Evolutionary conservation across 1,140 invertebrate genomes (phyloP).

Genomic region (Bemisia tabaci): DNA sequence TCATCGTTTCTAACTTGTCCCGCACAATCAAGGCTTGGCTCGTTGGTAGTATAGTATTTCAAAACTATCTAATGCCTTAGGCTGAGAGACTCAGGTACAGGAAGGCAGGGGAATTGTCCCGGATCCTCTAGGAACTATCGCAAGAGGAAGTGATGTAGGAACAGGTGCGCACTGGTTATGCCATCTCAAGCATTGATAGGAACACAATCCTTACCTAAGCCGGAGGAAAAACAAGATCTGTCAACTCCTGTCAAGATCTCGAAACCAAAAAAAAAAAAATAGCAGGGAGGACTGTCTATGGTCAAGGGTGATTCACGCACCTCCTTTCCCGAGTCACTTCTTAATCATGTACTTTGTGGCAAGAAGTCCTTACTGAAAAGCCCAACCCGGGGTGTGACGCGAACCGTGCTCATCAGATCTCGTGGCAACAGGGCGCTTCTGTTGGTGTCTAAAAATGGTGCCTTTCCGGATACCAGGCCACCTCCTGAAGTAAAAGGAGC

Average conservation of each 20-base stretch:
- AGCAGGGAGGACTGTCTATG: background rate
- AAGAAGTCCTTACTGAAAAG: background rate
- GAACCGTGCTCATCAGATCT: background rate
- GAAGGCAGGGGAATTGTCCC: no score
- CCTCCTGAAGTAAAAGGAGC: background rate
- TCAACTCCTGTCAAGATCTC: no score
- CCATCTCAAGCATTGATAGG: no score
- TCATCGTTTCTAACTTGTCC: background rate
- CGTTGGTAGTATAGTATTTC: background rate
- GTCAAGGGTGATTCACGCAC: background rate
- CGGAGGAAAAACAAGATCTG: no score
- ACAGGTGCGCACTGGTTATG: no score
- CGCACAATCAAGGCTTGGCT: background rate
- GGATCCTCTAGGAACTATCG: no score
- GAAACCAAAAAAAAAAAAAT: no score
- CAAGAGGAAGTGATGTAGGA: no score
- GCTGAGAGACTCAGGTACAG: no score
- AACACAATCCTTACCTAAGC: no score
- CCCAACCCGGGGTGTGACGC: background rate
- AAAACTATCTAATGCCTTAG: background rate
- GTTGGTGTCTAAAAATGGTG: background rate
- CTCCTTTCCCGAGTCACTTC: background rate
- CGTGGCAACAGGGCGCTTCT: background rate
- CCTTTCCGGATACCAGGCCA: background rate
- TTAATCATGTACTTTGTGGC: background rate